These are phyloP conservation scores for Trissonchulus sp. DNA, from an alignment of 2,888 invertebrate species.

Conservation along the genomic window DNA sequence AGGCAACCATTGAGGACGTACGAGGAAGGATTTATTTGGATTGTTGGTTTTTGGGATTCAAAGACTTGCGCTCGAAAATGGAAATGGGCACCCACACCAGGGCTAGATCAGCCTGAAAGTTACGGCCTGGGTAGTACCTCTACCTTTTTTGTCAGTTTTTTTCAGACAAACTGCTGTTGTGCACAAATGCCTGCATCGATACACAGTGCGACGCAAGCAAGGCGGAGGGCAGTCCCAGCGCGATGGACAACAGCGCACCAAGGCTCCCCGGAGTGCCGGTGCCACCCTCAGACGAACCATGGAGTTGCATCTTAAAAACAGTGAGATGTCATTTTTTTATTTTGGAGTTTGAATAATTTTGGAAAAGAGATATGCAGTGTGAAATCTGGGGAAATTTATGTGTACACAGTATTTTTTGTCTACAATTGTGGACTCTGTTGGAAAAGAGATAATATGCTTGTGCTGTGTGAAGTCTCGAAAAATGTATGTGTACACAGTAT, in stretches of 20 bases:
- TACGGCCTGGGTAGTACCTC: neutral
- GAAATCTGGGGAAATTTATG: no score
- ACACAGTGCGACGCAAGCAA: slow-evolving; percentile 74
- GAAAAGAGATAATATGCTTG: no score
- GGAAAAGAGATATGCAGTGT: no score
- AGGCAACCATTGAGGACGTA: no score
- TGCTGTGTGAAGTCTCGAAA: no score
- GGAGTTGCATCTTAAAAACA: slow-evolving; percentile 67
- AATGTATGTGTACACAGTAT: no score
- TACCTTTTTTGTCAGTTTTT: neutral
- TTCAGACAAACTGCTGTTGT: slow-evolving; percentile 57
- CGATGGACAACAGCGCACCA: slow-evolving; percentile 57
- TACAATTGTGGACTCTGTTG: no score
- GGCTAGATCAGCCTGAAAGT: neutral
- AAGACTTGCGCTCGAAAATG: slow-evolving; percentile 37
- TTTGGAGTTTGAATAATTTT: no score
- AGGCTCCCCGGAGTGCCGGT: slow-evolving; percentile 69
- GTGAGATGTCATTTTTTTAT: slow-evolving; percentile 58
- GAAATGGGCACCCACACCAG: slow-evolving; percentile 37
- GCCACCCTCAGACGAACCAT: slow-evolving; percentile 72
- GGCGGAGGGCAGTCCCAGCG: slow-evolving; percentile 68
- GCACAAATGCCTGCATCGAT: slow-evolving; percentile 79
- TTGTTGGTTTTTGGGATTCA: no score
- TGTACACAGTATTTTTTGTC: no score
- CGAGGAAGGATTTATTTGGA: no score